Conservation (phyloP, 2,888 invertebrate species). For the Drosophila nigricruria region DNA sequence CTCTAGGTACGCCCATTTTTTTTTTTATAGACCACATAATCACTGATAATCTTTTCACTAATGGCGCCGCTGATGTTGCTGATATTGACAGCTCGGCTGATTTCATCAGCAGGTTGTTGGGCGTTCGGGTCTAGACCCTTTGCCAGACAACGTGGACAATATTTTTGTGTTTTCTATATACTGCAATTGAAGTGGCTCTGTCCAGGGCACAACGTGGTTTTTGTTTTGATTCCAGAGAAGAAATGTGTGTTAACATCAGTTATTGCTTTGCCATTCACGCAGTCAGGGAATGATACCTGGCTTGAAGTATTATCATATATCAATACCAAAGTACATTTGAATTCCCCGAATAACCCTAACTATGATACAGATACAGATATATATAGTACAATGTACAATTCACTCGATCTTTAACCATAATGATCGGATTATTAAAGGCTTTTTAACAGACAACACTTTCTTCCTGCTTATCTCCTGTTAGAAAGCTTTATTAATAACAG, state of each 20-base stretch:
- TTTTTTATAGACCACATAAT: conserved; percentile 20
- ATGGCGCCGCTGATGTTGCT: conserved; percentile 54
- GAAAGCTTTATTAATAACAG: conserved; percentile 19
- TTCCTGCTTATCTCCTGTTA: conserved; percentile 2
- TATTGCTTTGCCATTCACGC: conserved; percentile 11
- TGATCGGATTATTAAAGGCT: background rate
- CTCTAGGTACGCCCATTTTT: conserved; percentile 33
- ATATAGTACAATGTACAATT: background rate
- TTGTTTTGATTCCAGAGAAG: conserved; percentile 14
- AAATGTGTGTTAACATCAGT: conserved; percentile 14
- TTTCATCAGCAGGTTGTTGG: conserved; percentile 39
- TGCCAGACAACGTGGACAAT: conserved; percentile 33
- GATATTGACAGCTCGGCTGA: conserved; percentile 36
- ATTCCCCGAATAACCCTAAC: conserved; percentile 2
- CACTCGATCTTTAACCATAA: background rate
- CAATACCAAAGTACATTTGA: background rate
- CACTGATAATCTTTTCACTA: conserved; percentile 43
- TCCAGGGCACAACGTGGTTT: conserved; percentile 12
- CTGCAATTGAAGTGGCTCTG: conserved; percentile 9
- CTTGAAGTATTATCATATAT: conserved; percentile 1
- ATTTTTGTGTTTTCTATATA: conserved; percentile 1
- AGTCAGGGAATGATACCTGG: background rate
- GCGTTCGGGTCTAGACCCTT: conserved; percentile 11
- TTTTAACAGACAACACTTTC: too few species aligned
- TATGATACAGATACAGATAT: background rate